Evolutionary conservation across 2,797 vertebrate genomes (phyloP).

Genomic region (Brotogeris chrysoptera): DNA sequence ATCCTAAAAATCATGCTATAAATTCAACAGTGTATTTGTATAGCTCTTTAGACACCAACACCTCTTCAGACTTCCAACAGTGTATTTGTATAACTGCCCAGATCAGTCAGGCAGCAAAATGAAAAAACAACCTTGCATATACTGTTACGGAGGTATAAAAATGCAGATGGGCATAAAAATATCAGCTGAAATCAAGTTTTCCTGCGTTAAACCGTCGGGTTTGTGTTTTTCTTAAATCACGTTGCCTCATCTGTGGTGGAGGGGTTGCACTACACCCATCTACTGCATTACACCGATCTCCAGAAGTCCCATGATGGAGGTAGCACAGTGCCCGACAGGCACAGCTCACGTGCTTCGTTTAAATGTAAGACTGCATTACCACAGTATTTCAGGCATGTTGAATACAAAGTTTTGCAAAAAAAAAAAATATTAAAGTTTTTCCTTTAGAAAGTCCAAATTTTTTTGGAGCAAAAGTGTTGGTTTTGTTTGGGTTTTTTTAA

Average conservation of each 20-base stretch:
- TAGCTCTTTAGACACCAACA: not conserved
- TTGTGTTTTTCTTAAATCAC: not conserved
- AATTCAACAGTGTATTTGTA: not conserved
- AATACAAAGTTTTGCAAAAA: not conserved
- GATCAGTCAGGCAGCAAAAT: not conserved
- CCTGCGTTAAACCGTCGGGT: not conserved
- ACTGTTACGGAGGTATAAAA: not conserved
- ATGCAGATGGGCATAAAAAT: not conserved
- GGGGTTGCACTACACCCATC: not conserved
- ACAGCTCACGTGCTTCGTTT: not conserved
- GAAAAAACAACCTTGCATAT: not conserved
- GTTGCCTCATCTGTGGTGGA: not conserved
- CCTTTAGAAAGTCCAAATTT: not conserved
- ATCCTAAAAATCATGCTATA: not conserved
- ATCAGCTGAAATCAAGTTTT: not conserved
- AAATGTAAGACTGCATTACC: not conserved
- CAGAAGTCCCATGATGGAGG: no score
- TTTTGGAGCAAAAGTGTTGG: not conserved
- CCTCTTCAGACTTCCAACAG: not conserved
- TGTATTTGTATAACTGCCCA: not conserved
- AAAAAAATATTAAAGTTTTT: not conserved
- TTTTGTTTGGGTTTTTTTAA: not conserved
- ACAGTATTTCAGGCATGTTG: not conserved
- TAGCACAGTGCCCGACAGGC: not conserved
- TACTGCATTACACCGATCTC: not conserved